Conservation (phyloP, 2,888 invertebrate genomes). For the Clunio marinus region DNA sequence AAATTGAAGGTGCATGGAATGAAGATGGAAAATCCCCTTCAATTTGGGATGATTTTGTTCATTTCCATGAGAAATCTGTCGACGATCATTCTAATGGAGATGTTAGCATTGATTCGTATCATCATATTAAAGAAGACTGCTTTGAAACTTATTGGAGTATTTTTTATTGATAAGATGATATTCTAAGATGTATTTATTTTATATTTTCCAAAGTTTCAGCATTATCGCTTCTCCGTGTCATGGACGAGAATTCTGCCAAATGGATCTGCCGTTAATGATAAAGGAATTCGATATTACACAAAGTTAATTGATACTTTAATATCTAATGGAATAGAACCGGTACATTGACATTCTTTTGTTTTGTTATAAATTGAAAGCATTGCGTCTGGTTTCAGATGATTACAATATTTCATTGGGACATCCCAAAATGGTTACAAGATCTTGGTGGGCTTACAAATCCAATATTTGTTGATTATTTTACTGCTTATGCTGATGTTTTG, state of each 20-base stretch:
- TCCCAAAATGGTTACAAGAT: constrained; percentile 54
- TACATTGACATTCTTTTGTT: not conserved
- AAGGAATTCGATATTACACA: constrained; percentile 20
- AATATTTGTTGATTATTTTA: constrained; percentile 52
- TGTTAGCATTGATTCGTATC: constrained; percentile 62
- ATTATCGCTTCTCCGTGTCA: constrained; percentile 27
- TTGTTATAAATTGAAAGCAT: not conserved
- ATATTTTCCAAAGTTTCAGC: constrained; percentile 16
- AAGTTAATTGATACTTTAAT: constrained; percentile 26
- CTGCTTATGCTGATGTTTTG: constrained; percentile 52
- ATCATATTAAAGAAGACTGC: constrained; percentile 57
- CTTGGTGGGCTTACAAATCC: constrained; percentile 55
- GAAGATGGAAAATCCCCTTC: constrained; percentile 60
- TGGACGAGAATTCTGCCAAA: constrained; percentile 20
- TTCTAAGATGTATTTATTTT: not conserved
- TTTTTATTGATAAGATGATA: not conserved
- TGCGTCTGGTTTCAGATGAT: constrained; percentile 51
- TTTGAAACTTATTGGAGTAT: constrained; percentile 54
- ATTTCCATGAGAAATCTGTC: constrained; percentile 48
- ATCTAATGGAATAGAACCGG: not conserved
- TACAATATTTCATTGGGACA: constrained; percentile 68
- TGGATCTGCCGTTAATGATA: not conserved
- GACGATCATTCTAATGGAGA: constrained; percentile 57
- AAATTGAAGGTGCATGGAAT: constrained; percentile 63
- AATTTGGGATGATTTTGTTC: constrained; percentile 58